Base-by-base conservation (phyloP, 2,113 vertebrate genomes). In the Callionymus lyra region DNA sequence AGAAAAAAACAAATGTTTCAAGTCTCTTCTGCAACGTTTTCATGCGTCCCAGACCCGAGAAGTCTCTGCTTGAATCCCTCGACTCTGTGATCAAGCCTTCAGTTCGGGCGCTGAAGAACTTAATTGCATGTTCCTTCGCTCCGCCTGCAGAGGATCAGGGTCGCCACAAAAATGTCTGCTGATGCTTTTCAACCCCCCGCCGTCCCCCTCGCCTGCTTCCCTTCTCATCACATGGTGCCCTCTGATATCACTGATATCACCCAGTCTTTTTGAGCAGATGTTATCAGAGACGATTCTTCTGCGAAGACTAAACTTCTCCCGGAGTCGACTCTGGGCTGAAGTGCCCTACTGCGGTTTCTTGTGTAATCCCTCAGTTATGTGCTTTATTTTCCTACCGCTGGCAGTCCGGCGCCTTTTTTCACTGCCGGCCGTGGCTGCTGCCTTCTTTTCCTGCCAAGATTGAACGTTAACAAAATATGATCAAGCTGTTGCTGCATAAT, bases 291-390 rank as follows among this genome's bases (percentile, higher is more conserved):
- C 21, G 21, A 27, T 27, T 27, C 4, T 27, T 27, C 8, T 27
- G 21, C 8, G 21, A 27, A 27, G 21, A 27, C 21, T 8, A 81
- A 81, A 87, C 86, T 83, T 84, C 89, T 85, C 81, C 82, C 85
- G 83, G 84, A 88, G 86, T 80, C 79, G 8, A 76, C 86, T 87
- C 85, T 86, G 82, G 85, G 87, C 85, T 85, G 70, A 76, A 79
- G 82, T 88, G 86, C 84, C 66, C 85, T 82, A 80, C 83, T 90
- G 90, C 72, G 90, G 91, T 89, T 88, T 86, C 85, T 89, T 91
- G 89, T 88, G 88, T 88, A 91, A 92, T 89, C 68, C 68, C 53
- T 68, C 46, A 74, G 72, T 60, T 75, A 73, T 82, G 82, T 49
- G 34, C 54, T 91, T 89, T 84, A 73, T 84, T 87, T 87, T 84